Conservation (phyloP, 2,888 invertebrate genomes). For the Trichacis sp. region DNA sequence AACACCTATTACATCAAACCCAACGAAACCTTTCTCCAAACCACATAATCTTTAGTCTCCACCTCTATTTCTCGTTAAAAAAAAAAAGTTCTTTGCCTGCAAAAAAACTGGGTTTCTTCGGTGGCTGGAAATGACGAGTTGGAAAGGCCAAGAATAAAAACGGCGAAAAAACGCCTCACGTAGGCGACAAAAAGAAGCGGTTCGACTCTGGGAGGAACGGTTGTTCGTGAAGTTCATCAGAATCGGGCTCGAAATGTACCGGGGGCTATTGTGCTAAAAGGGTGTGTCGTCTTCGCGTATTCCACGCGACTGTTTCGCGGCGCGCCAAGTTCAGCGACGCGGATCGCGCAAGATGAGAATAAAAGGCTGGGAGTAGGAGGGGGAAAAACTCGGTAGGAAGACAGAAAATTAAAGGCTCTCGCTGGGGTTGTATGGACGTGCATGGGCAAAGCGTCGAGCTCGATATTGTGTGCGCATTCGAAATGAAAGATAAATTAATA, state of each 20-base stretch:
- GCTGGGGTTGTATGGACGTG: background rate
- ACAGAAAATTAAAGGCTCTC: constrained; percentile 12
- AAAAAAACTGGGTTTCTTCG: constrained; percentile 20
- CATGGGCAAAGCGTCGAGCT: constrained; percentile 1
- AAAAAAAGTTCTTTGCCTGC: too few relatives aligned
- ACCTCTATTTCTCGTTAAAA: too few relatives aligned
- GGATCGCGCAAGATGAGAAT: constrained; percentile 14
- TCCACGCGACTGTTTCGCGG: constrained; percentile 10
- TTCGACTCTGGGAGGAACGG: constrained; percentile 27
- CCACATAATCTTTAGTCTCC: too few relatives aligned
- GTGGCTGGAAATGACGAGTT: background rate
- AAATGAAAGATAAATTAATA: constrained; percentile 10
- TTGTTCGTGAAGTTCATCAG: constrained; percentile 29
- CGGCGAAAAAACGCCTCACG: constrained; percentile 8
- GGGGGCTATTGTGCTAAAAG: constrained; percentile 22
- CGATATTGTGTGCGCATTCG: background rate
- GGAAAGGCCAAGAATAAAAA: constrained; percentile 21
- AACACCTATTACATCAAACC: too few relatives aligned
- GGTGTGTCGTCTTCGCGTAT: constrained; percentile 13
- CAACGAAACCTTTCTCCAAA: too few relatives aligned
- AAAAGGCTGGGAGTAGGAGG: background rate
- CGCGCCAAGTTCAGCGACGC: constrained; percentile 14
- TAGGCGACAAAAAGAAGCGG: constrained; percentile 12
- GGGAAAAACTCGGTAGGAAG: constrained; percentile 7
- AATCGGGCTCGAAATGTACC: constrained; percentile 19